Base-by-base conservation (phyloP, 2,797 vertebrate species). In the Prionace glauca region DNA sequence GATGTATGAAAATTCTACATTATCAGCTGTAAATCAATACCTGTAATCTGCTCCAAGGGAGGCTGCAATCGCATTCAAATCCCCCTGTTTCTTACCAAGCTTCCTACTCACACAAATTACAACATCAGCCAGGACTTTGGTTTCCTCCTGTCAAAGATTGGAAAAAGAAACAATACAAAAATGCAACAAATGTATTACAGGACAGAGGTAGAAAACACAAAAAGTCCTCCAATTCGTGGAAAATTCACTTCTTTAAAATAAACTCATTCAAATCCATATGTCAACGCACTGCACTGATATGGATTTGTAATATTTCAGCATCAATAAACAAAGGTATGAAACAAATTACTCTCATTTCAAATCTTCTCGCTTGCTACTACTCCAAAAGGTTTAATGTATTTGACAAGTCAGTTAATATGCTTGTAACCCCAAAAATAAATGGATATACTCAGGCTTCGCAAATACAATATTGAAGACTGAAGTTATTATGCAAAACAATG, bases 31-130 rank as follows among this genome's bases (percentile, higher is more conserved):
- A 95, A 86, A n/a, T 22, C 7, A 29, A 41, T 97, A 99, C 99
- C 99, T 99, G 98, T 98, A 99, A 95, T 99, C 99, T 65, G 99
- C 99, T 95, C 99, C 99, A 8, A 99, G 98, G 0, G 99, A 99
- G 90, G 98, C 98, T 95, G 99, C 99, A 1, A 98, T 96, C 65
- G 98, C 98, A 18, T 99, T 99, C 50, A 99, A 97, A 91, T 99
- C 98, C 95, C 98, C 97, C 96, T 99, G 99, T 97, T 98, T 99
- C 97, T 98, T 99, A 96, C 97, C 97, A 91, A 99, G 98, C 96
- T 99, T 99, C 97, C 99, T 99, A 96, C 98, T 99, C 92, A 99
- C 98, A 96, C 97, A 99, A 86, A 99, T 97, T 95, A 99, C 98
- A 72, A 98, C 98, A 88, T 97, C 97, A 0, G 96, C 96, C 87